Evolutionary conservation across 2,888 invertebrate species (phyloP).

Genomic region (Pimpla rufipes): DNA sequence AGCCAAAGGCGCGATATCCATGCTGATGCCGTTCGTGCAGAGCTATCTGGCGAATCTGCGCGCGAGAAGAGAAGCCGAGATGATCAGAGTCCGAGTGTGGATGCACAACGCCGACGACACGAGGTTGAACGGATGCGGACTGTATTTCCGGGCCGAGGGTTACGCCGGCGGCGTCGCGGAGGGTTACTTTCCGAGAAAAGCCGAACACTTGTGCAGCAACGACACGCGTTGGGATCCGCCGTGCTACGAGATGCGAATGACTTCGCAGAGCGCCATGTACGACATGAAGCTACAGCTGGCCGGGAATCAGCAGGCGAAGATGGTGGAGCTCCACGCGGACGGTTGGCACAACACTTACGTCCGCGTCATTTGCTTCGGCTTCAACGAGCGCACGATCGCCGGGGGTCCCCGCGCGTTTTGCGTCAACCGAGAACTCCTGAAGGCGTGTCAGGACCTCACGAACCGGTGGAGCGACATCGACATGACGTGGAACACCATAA

Average conservation of each 20-base stretch:
- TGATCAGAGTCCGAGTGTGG: no score
- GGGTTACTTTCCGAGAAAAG: not conserved
- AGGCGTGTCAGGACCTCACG: not conserved
- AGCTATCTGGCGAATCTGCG: no score
- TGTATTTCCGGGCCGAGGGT: not conserved
- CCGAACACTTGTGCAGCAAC: not conserved
- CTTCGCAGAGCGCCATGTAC: not conserved
- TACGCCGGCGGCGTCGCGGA: not conserved
- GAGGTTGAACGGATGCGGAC: not conserved
- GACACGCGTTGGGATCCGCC: no score
- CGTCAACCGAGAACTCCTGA: not conserved
- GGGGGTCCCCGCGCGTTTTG: not conserved
- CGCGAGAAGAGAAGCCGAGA: no score
- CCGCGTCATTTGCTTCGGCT: not conserved
- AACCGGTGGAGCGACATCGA: constrained; percentile 2
- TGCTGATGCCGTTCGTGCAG: no score
- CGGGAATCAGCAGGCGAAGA: not conserved
- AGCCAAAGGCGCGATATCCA: no score
- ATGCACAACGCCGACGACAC: not conserved
- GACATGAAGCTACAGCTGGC: not conserved
- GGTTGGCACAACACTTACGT: not conserved
- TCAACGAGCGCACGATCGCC: not conserved
- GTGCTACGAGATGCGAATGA: not conserved
- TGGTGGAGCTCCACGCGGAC: not conserved
- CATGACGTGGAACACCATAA: not conserved